phyloP scores from a whole-genome alignment of 2,888 invertebrate genomes.

The Sepiola atlantica region DNA sequence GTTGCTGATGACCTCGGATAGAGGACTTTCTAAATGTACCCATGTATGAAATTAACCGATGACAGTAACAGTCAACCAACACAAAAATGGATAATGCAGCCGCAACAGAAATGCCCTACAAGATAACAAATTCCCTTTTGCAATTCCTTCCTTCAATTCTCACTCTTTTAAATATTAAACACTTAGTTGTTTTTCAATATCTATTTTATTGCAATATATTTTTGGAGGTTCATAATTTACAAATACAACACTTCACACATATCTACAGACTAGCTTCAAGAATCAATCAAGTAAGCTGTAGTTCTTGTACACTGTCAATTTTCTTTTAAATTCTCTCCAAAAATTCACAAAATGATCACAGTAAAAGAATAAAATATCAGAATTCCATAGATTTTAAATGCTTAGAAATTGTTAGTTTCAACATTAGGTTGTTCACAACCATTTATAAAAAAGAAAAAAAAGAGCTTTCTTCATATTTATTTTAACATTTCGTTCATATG shows the following conservation, averaged over 20 bases:
- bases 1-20: too few species aligned
- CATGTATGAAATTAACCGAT: not conserved
- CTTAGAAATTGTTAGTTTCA: not conserved
- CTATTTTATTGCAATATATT: not conserved
- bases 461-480: not conserved
- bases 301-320: constrained; percentile 1
- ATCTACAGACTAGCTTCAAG: not conserved
- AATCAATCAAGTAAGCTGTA: not conserved
- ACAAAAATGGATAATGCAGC: not conserved
- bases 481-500: not conserved
- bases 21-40: too few species aligned
- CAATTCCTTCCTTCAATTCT: not conserved
- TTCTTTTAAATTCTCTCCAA: not conserved
- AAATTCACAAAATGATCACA: constrained; percentile 2
- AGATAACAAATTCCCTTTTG: not conserved
- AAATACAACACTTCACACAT: not conserved
- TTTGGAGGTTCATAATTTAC: not conserved
- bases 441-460: too few species aligned
- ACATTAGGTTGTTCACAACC: not conserved
- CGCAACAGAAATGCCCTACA: constrained; percentile 15
- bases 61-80: not conserved
- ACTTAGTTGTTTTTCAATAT: not conserved
- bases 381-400: not conserved
- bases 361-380: not conserved
- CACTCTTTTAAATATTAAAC: not conserved